Evolutionary conservation across 1,140 invertebrate genomes (phyloP).

Genomic region (Drosophila santomea): DNA sequence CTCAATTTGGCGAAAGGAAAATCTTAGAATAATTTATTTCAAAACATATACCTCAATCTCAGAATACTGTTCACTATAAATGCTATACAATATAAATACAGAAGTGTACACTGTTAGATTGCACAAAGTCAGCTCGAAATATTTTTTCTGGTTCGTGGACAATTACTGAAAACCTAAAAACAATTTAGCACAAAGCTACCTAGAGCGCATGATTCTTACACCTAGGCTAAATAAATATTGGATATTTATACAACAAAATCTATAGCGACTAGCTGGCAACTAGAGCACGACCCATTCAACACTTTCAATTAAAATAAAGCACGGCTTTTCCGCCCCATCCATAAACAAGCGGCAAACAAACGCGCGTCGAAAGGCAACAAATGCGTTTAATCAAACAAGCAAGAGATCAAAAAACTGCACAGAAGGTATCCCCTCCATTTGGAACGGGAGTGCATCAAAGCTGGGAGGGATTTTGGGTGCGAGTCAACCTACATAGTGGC

Average conservation of each 20-base stretch:
- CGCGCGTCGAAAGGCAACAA: constrained; percentile 76
- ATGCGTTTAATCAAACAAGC: constrained; percentile 82
- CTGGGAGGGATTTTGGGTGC: constrained; percentile 24
- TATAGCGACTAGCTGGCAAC: constrained; percentile 31
- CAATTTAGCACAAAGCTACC: constrained; percentile 3
- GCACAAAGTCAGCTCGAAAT: not conserved
- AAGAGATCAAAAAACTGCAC: constrained; percentile 32
- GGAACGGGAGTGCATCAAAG: constrained; percentile 18
- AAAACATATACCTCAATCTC: not conserved
- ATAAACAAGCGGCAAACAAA: constrained; percentile 47
- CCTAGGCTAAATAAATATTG: constrained; percentile 18
- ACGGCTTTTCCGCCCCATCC: constrained; percentile 9
- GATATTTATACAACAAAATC: constrained; percentile 23
- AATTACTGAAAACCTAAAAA: not conserved
- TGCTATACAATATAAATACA: too few relatives aligned
- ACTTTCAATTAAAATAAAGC: constrained; percentile 63
- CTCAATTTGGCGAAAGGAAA: not conserved
- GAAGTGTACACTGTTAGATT: not conserved
- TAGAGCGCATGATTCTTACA: not conserved
- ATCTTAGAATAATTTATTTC: not conserved
- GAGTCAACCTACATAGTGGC: constrained; percentile 45
- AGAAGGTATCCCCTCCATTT: constrained; percentile 14
- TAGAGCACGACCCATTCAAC: constrained; percentile 32
- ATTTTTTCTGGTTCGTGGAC: not conserved
- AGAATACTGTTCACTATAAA: too few relatives aligned